These are phyloP conservation scores for Tolmerus cingulatus DNA, from an alignment of 2,888 invertebrate genomes.

Conservation along the genomic window DNA sequence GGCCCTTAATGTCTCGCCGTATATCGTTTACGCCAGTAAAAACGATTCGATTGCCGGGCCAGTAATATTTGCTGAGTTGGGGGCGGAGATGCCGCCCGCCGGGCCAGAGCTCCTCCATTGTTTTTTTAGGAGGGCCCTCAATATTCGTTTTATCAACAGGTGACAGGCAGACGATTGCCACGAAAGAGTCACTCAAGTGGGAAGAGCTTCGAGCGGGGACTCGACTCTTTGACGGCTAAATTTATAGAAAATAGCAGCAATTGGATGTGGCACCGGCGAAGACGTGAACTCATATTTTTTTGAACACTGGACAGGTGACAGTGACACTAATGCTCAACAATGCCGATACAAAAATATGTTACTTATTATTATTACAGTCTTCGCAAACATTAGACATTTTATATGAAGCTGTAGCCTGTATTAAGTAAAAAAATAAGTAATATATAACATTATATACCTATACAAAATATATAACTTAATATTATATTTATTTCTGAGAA, in stretches of 20 bases:
- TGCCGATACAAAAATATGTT: not conserved
- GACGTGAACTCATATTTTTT: not conserved
- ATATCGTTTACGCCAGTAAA: slow-evolving; percentile 30
- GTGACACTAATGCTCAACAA: not conserved
- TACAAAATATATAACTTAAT: too few relatives aligned
- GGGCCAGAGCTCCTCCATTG: not conserved
- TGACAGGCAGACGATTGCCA: not conserved
- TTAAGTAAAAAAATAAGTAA: too few relatives aligned
- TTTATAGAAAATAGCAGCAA: not conserved
- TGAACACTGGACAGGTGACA: not conserved
- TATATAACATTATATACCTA: too few relatives aligned
- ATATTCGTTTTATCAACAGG: slow-evolving; percentile 27
- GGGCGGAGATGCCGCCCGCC: not conserved
- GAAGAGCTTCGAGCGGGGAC: not conserved
- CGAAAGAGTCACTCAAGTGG: not conserved
- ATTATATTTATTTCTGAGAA: too few relatives aligned
- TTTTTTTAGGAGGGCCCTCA: slow-evolving; percentile 4
- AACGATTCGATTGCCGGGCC: slow-evolving; percentile 14
- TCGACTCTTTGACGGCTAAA: not conserved
- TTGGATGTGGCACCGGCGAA: not conserved
- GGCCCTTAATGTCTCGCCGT: slow-evolving; percentile 34
- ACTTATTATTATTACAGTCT: not conserved
- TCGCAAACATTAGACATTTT: not conserved
- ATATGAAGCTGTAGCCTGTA: too few relatives aligned
- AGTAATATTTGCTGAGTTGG: not conserved